Conservation (phyloP, 2,113 vertebrate genomes). For the Callipepla squamata region DNA sequence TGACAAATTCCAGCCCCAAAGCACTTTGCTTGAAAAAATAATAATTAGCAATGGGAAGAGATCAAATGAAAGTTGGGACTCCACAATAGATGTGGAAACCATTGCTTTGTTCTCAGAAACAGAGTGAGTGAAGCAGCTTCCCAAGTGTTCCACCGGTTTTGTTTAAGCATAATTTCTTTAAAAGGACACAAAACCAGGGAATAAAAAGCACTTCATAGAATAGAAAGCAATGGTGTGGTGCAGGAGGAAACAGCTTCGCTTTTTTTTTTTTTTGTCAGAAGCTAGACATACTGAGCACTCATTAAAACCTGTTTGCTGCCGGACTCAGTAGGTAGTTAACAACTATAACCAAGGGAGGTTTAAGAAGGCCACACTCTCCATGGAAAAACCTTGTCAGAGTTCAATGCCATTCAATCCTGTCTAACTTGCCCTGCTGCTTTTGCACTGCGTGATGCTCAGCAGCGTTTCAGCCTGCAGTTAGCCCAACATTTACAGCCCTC, state of each 20-base stretch:
- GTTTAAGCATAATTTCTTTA: constrained; percentile 22
- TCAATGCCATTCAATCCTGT: background rate
- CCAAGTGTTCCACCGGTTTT: background rate
- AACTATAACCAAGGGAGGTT: background rate
- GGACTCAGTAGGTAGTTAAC: background rate
- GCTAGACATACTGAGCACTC: background rate
- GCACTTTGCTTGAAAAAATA: constrained; percentile 40
- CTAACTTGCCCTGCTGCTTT: background rate
- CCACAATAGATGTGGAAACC: background rate
- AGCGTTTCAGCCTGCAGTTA: background rate
- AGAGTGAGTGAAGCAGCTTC: constrained; percentile 1
- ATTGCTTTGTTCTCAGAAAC: background rate
- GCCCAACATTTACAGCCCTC: background rate
- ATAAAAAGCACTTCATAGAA: background rate
- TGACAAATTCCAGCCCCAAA: constrained; percentile 58
- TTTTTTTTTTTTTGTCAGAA: constrained; percentile 7
- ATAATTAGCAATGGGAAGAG: constrained; percentile 37
- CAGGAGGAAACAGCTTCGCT: background rate
- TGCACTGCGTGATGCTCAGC: background rate
- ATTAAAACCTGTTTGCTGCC: background rate
- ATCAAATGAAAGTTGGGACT: background rate
- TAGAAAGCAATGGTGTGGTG: background rate
- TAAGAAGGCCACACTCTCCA: background rate
- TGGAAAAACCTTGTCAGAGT: background rate
- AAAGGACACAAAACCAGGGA: background rate